These are phyloP conservation scores for Linyphia triangularis DNA, from an alignment of 2,888 invertebrate species.

Conservation along the genomic window DNA sequence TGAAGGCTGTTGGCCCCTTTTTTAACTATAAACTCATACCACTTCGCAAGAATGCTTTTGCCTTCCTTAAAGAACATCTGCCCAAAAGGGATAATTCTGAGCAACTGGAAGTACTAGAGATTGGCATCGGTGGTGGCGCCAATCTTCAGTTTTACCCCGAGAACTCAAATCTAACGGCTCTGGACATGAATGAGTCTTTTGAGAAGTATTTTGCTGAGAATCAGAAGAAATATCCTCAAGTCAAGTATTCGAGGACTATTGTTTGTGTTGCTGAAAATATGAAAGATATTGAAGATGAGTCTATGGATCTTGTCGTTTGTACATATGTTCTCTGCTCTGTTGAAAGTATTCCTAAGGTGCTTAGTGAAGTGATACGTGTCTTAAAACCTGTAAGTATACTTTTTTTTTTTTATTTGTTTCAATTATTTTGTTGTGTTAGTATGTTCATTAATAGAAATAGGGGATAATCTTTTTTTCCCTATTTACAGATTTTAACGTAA, in stretches of 20 bases:
- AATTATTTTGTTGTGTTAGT: background rate
- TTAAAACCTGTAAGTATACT: slow-evolving; percentile 74
- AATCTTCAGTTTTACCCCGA: slow-evolving; percentile 77
- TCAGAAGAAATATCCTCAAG: slow-evolving; percentile 70
- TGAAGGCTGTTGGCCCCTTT: background rate
- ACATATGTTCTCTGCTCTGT: slow-evolving; percentile 78
- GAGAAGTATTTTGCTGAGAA: slow-evolving; percentile 75
- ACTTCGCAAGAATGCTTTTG: slow-evolving; percentile 20
- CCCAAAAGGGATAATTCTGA: background rate
- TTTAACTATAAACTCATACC: background rate
- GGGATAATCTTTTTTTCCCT: background rate
- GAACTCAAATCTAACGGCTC: slow-evolving; percentile 76
- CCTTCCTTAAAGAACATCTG: slow-evolving; percentile 17
- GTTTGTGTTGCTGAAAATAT: slow-evolving; percentile 77
- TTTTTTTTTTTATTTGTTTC: no score
- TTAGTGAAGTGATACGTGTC: slow-evolving; percentile 78
- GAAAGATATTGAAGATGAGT: slow-evolving; percentile 76
- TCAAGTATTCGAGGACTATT: slow-evolving; percentile 76
- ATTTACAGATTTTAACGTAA: background rate
- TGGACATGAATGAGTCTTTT: slow-evolving; percentile 77
- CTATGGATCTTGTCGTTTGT: slow-evolving; percentile 78
- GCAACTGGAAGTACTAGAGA: slow-evolving; percentile 57
- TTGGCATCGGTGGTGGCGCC: slow-evolving; percentile 74
- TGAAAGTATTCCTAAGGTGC: slow-evolving; percentile 75
- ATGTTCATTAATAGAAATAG: background rate